Evolutionary conservation across 2,113 vertebrate species (phyloP), one percentile per base, ranked within the genome.

Genomic region (Mirounga angustirostris): DNA sequence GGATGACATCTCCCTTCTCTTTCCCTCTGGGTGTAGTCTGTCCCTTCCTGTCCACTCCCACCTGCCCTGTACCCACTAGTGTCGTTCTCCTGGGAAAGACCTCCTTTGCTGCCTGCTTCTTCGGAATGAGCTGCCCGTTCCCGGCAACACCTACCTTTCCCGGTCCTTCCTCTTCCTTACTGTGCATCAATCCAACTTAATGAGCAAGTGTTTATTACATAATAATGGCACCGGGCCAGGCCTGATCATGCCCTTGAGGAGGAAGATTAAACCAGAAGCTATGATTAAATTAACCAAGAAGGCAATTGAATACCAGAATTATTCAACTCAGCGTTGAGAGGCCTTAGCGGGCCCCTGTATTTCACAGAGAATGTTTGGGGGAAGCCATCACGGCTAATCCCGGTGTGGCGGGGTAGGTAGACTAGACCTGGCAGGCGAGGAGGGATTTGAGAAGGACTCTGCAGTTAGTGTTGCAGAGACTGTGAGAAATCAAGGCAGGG

Each of bases 361-460:
- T 89, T 78, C 18, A 43, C 52, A 89, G 67, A 50, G 26, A n/a
- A 4, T 13, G 2, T 56, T 81, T 36, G 40, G 30, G 18, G 61
- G 50, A 43, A 80, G 13, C 5, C 18, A 5, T 40, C 21, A 33
- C 12, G 10, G 4, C 6, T 33, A 15, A 6, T 43, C 22, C 43
- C 14, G n/a, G 40, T 0, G 13, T 40, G 26, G 1, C 76, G 59
- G 3, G 43, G 3, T 15, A 33, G 7, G 3, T 1, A 67, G 58
- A 6, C 1, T 4, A 58, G 50, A 43, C 33, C 11, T 40, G 46
- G 7, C 2, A 9, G 33, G 50, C 36, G 8, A 87, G 7, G 36
- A 81, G 10, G 28, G 26, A 10, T 33, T 91, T 80, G 50, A 87
- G 71, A 46, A 71, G 28, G 24, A 43, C 33, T 43, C 46, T 59